These are phyloP conservation scores for Papilio gigon DNA, from an alignment of 2,888 invertebrate genomes.

Conservation along the genomic window DNA sequence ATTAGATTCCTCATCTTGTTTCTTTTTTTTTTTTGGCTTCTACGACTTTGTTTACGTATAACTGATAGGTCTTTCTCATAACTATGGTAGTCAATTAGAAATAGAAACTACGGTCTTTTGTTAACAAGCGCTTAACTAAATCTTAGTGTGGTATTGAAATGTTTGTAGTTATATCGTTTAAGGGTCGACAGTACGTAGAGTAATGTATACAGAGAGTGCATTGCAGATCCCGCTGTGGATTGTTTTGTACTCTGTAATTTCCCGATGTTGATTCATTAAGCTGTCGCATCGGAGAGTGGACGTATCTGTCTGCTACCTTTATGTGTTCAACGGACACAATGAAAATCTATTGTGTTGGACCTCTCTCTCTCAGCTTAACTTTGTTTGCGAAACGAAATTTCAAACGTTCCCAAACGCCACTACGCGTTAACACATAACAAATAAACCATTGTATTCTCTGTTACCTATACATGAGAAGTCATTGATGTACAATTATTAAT, in stretches of 20 bases:
- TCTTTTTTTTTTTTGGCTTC: background rate
- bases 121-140: background rate
- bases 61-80: background rate
- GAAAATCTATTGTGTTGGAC: conserved; percentile 20
- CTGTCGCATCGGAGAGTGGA: conserved; percentile 26
- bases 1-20: background rate
- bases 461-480: too few species aligned
- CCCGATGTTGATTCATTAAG: conserved; percentile 26
- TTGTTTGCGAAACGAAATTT: conserved; percentile 13
- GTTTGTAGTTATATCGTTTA: background rate
- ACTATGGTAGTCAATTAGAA: background rate
- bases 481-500: too few species aligned
- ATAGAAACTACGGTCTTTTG: too few species aligned
- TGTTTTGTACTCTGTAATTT: conserved; percentile 22
- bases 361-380: conserved; percentile 6
- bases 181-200: background rate
- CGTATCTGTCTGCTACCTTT: conserved; percentile 30
- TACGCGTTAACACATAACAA: background rate
- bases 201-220: background rate
- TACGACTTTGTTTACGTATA: background rate
- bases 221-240: conserved; percentile 7
- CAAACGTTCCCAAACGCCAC: background rate
- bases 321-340: conserved; percentile 25
- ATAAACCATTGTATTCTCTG: background rate
- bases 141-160: background rate